These are phyloP conservation scores for Menura novaehollandiae DNA, from an alignment of 2,113 vertebrate genomes.

Conservation along the genomic window DNA sequence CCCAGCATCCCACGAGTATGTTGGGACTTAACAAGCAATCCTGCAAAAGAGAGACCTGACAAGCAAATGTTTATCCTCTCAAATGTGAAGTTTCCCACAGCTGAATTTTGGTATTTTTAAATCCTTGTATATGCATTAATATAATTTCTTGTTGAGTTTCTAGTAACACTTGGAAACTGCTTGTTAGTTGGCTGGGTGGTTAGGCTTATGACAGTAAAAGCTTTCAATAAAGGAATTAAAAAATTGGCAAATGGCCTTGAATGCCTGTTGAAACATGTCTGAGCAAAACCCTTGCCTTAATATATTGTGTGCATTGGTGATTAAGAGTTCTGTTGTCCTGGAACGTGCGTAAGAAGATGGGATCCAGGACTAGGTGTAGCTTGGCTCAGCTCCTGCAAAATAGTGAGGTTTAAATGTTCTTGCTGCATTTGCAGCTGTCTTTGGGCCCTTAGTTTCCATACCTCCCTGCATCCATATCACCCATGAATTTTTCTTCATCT, in stretches of 20 bases:
- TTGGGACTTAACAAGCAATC: background rate
- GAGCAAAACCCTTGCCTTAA: background rate
- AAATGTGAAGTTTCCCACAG: background rate
- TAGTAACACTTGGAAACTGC: background rate
- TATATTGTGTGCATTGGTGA: background rate
- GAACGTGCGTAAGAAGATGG: background rate
- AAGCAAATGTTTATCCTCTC: background rate
- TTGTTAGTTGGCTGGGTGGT: background rate
- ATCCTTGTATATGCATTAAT: background rate
- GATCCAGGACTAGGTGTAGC: background rate
- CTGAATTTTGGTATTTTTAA: background rate
- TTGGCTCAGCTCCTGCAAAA: background rate
- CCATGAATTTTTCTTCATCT: background rate
- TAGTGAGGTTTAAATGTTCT: background rate
- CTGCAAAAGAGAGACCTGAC: background rate
- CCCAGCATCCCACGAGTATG: background rate
- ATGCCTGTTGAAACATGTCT: conserved; percentile 22
- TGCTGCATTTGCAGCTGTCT: background rate
- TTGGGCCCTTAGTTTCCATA: background rate
- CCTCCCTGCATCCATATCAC: background rate
- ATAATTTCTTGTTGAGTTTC: background rate
- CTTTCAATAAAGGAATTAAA: conserved; percentile 43
- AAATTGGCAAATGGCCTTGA: background rate
- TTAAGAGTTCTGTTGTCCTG: background rate
- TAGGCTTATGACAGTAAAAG: background rate